Conservation (phyloP, 2,113 vertebrate species). For the Odocoileus virginianus region DNA sequence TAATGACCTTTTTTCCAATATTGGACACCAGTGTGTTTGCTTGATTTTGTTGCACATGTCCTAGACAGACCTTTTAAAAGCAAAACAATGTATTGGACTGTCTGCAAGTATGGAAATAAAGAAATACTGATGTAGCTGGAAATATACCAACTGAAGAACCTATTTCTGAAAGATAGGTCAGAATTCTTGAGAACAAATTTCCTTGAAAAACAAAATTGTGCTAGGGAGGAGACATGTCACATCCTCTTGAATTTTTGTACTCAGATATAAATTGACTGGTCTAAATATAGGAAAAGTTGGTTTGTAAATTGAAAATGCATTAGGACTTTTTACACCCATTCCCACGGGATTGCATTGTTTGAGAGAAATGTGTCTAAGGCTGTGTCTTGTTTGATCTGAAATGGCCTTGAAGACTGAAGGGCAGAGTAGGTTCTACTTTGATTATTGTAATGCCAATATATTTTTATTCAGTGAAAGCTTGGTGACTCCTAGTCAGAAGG, state of each 20-base stretch:
- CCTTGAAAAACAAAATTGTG: slow-evolving; percentile 20
- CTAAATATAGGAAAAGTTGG: slow-evolving; percentile 29
- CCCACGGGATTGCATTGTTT: neutral
- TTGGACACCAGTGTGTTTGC: neutral
- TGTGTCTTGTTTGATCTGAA: slow-evolving; percentile 5
- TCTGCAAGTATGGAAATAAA: slow-evolving; percentile 44
- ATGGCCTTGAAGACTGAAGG: neutral
- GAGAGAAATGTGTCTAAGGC: neutral
- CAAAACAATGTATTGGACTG: neutral
- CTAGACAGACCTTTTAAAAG: neutral
- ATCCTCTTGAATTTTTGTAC: slow-evolving; percentile 9
- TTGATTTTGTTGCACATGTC: neutral
- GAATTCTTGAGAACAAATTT: slow-evolving; percentile 36
- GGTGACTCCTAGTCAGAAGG: neutral
- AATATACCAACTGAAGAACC: neutral
- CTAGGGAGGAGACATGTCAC: neutral
- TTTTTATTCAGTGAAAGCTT: neutral
- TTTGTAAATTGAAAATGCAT: slow-evolving; percentile 41
- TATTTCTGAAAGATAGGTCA: slow-evolving; percentile 30
- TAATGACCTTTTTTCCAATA: slow-evolving; percentile 2
- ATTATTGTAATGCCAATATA: neutral
- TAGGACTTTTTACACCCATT: neutral
- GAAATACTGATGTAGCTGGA: slow-evolving; percentile 1
- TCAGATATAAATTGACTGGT: slow-evolving; percentile 1
- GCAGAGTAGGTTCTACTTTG: neutral